A percentile compares a stretch with the other conserved stretches of the same genome.
These are phyloP conservation scores for Nothocercus julius DNA, from an alignment of 2,113 vertebrate genomes.

Conservation along the genomic window DNA sequence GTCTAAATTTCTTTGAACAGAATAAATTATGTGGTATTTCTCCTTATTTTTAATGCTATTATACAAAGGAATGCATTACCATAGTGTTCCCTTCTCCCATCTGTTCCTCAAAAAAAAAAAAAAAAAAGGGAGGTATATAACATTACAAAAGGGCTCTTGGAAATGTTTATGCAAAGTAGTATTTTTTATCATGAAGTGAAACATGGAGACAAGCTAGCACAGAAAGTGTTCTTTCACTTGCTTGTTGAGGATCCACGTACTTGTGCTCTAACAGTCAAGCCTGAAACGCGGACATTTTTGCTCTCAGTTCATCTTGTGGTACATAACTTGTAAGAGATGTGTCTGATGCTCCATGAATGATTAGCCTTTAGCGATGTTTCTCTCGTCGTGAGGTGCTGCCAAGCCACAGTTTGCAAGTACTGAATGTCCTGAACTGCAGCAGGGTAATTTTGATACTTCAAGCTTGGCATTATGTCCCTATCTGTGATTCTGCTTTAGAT, in stretches of 20 bases:
- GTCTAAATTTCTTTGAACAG: not conserved
- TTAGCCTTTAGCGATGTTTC: slow-evolving; percentile 25
- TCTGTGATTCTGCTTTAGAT: slow-evolving; percentile 37
- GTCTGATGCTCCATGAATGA: slow-evolving; percentile 3
- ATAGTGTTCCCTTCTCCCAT: slow-evolving; percentile 10
- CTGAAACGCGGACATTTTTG: not conserved
- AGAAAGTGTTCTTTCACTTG: not conserved
- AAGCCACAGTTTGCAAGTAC: not conserved
- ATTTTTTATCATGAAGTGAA: slow-evolving; percentile 28
- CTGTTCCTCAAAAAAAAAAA: slow-evolving; percentile 1
- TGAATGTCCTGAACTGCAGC: slow-evolving; percentile 2
- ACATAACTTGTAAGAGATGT: not conserved
- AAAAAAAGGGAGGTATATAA: not conserved
- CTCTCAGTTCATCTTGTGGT: slow-evolving; percentile 26
- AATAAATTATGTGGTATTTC: not conserved
- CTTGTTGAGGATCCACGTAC: not conserved
- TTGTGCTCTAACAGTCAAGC: not conserved
- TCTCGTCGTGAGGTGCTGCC: slow-evolving; percentile 7
- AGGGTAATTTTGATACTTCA: slow-evolving; percentile 30
- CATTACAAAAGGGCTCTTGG: slow-evolving; percentile 13
- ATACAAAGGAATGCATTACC: slow-evolving; percentile 3
- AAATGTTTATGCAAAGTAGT: slow-evolving; percentile 41
- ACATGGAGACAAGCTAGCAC: not conserved
- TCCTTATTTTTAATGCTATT: slow-evolving; percentile 11
- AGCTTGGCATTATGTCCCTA: slow-evolving; percentile 8